phyloP scores from a whole-genome alignment of 2,797 vertebrate genomes.

The Scolopax rusticola region DNA sequence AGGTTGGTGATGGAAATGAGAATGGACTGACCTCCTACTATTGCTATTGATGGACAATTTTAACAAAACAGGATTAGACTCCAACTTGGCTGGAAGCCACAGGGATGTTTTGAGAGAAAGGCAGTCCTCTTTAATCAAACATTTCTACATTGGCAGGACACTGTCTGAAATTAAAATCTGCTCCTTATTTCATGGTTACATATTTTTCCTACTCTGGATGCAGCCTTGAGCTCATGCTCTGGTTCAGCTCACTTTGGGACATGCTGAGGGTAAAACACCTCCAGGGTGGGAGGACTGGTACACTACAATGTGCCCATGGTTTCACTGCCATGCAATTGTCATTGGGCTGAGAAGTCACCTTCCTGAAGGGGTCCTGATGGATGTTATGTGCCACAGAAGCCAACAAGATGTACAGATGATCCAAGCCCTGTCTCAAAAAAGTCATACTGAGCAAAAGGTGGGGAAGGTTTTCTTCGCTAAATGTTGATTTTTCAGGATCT shows the following conservation, averaged over 20 bases:
- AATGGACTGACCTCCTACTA: not conserved
- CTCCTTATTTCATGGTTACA: not conserved
- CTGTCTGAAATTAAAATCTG: not conserved
- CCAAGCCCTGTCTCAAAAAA: not conserved
- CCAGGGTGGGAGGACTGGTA: not conserved
- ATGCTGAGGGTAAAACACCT: fast-evolving
- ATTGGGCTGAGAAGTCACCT: not conserved
- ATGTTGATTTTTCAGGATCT: not conserved
- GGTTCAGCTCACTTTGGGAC: not conserved
- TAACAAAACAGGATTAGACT: not conserved
- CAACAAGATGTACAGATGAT: not conserved
- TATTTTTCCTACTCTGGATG: not conserved
- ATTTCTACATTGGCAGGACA: not conserved
- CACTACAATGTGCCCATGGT: not conserved
- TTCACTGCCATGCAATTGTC: not conserved
- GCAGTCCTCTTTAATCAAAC: not conserved
- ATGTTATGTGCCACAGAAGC: not conserved
- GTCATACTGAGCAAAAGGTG: not conserved
- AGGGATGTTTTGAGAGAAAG: not conserved
- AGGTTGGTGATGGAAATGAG: not conserved
- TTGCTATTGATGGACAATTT: not conserved
- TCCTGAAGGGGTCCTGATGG: not conserved
- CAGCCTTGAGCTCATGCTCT: not conserved
- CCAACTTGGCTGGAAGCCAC: not conserved
- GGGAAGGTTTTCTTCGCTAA: not conserved